Conservation (phyloP, 2,888 invertebrate species). For the Chromoteleia sp. region DNA sequence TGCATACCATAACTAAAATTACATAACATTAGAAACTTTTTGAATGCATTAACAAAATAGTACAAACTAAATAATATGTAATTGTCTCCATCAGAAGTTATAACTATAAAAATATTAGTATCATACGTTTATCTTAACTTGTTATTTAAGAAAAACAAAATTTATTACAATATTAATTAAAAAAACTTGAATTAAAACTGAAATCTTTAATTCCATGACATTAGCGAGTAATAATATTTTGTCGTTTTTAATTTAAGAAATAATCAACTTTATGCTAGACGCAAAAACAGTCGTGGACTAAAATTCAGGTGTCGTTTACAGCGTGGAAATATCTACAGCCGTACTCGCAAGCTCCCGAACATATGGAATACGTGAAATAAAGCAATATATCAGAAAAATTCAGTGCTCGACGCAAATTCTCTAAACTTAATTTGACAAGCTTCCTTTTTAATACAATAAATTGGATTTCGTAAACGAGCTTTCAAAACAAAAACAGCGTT, state of each 20-base stretch:
- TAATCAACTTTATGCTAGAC: slow-evolving; percentile 5
- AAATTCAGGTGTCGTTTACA: slow-evolving; percentile 31
- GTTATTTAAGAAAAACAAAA: too few species aligned
- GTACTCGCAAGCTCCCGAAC: slow-evolving; percentile 1
- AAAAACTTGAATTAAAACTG: too few species aligned
- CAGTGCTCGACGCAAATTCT: neutral
- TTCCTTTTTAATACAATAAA: neutral
- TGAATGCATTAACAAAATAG: too few species aligned
- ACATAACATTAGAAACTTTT: too few species aligned
- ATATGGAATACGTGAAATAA: neutral
- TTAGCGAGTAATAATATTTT: slow-evolving; percentile 7
- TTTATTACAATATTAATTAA: too few species aligned
- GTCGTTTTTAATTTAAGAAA: slow-evolving; percentile 26
- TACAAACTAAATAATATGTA: too few species aligned
- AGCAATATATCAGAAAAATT: slow-evolving; percentile 5
- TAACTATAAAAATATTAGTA: too few species aligned
- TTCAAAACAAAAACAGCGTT: too few species aligned
- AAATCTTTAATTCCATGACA: slow-evolving; percentile 6
- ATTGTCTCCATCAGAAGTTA: too few species aligned
- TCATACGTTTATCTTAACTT: too few species aligned
- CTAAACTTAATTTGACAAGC: neutral
- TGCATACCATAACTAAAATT: too few species aligned
- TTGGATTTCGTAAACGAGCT: too few species aligned
- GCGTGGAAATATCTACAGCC: slow-evolving; percentile 5
- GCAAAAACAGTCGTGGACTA: neutral